Base-by-base conservation (phyloP, 2,113 vertebrate species). In the Xerus inauris region DNA sequence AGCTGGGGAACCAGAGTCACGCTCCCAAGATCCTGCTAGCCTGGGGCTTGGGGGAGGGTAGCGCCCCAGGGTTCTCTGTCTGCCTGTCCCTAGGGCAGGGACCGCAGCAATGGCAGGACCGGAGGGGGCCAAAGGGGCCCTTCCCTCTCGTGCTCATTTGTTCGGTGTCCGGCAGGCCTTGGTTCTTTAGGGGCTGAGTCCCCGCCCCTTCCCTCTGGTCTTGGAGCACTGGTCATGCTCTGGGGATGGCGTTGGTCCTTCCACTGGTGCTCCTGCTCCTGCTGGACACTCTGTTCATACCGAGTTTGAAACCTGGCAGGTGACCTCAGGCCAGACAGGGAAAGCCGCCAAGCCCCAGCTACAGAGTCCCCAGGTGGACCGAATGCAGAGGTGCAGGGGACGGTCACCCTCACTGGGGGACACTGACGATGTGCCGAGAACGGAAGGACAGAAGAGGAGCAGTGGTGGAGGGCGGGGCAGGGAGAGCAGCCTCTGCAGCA, bases 381-480 rank as follows among this genome's bases (percentile, higher is more conserved):
- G 35, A 47, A 47, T 22, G 6, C 20, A 0, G 1, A 0, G 5
- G 35, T 26, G 1, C 19, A 13, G 35, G 86, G 65, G 32, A 14
- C 19, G 1, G 22, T 32, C 38, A 6, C 1, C 0, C 8, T 54
- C 51, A 30, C 28, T 5, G 73, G 8, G 8, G 40, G 40, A 89
- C 72, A 28, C 59, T 32, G 35, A 30, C 17, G 51, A 28, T 35
- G 26, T 54, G 4, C 49, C 64, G 14, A 38, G 51, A 76, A 24
- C 11, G 3, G 35, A 45, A 40, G 42, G 28, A 67, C 84, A 38
- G 79, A 42, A 65, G 47, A 42, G 24, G 38, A 51, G 16, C 5
- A 0, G n/a, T 6, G 4, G 17, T 10, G 8, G 10, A 26, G 65
- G 11, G 20, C 6, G 51, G 45, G 0, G 35, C 24, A 6, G 64